These are phyloP conservation scores for Sycophila texana DNA, from an alignment of 2,888 invertebrate genomes.

Conservation along the genomic window DNA sequence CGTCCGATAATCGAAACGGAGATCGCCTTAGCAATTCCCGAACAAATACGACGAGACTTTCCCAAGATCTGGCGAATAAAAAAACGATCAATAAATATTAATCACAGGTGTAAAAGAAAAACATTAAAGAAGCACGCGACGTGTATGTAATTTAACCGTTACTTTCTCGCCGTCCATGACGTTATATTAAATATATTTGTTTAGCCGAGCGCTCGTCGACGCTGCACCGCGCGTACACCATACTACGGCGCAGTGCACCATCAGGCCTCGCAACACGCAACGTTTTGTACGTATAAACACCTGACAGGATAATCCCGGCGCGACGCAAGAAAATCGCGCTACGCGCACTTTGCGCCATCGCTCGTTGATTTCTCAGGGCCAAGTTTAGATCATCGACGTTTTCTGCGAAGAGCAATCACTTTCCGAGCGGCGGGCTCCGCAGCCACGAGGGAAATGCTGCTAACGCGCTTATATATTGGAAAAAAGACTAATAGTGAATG, in stretches of 20 bases:
- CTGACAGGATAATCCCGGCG: conserved; percentile 33
- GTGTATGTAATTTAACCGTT: conserved; percentile 42
- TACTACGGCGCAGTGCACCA: neutral
- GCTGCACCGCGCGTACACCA: neutral
- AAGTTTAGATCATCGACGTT: conserved; percentile 73
- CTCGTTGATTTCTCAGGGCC: conserved; percentile 64
- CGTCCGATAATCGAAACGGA: too few species aligned
- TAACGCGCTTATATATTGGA: conserved; percentile 16
- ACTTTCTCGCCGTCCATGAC: conserved; percentile 1
- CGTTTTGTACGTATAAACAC: neutral
- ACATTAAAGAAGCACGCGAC: neutral
- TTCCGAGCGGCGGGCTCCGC: conserved; percentile 44
- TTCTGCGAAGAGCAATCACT: conserved; percentile 57
- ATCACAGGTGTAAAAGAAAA: conserved; percentile 14
- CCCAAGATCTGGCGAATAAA: too few species aligned
- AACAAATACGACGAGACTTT: neutral
- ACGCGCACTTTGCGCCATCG: neutral
- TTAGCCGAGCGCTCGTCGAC: neutral
- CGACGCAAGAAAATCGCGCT: neutral
- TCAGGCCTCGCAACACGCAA: neutral
- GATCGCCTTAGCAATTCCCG: neutral
- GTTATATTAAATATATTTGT: conserved; percentile 34
- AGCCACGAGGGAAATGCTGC: neutral
- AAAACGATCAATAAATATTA: conserved; percentile 28
- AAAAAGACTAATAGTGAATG: conserved; percentile 51